A percentile compares a stretch with the other conserved stretches of the same genome.
Conservation (phyloP, 2,113 vertebrate genomes). For the Phyllostomus discolor region DNA sequence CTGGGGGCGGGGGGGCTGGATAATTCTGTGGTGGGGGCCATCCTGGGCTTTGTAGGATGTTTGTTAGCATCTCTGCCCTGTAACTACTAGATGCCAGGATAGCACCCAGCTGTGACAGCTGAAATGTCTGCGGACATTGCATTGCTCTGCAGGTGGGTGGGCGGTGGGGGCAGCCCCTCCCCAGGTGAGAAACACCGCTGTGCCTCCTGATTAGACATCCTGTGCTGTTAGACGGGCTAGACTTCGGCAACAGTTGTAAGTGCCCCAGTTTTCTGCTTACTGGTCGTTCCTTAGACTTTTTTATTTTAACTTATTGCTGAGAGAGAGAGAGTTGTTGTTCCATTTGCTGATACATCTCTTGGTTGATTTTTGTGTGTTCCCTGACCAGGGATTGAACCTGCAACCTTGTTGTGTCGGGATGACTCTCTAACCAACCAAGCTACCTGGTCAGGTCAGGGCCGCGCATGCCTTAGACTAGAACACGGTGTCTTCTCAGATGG, state of each 20-base stretch:
- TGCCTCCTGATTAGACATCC: not conserved
- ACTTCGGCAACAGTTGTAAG: not conserved
- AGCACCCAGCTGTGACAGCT: not conserved
- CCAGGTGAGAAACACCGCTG: not conserved
- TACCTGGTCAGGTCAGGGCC: too few species aligned
- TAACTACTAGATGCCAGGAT: not conserved
- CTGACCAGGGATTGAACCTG: too few species aligned
- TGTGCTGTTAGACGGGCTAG: not conserved
- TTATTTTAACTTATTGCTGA: too few species aligned
- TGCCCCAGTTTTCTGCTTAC: not conserved
- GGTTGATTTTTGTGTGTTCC: too few species aligned
- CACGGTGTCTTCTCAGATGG: not conserved
- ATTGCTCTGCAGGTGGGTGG: not conserved
- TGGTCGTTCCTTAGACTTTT: not conserved
- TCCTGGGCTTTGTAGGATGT: not conserved
- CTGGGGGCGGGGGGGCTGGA: not conserved
- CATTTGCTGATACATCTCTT: too few species aligned
- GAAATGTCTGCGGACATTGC: not conserved
- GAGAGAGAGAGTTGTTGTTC: too few species aligned
- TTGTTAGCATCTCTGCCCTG: not conserved
- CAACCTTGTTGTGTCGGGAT: too few species aligned
- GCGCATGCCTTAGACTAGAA: not conserved
- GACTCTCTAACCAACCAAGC: too few species aligned
- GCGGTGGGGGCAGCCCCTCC: fast-evolving
- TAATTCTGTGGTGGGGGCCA: not conserved